Conservation (phyloP, 2,113 vertebrate genomes). For the Solenodon paradoxus region DNA sequence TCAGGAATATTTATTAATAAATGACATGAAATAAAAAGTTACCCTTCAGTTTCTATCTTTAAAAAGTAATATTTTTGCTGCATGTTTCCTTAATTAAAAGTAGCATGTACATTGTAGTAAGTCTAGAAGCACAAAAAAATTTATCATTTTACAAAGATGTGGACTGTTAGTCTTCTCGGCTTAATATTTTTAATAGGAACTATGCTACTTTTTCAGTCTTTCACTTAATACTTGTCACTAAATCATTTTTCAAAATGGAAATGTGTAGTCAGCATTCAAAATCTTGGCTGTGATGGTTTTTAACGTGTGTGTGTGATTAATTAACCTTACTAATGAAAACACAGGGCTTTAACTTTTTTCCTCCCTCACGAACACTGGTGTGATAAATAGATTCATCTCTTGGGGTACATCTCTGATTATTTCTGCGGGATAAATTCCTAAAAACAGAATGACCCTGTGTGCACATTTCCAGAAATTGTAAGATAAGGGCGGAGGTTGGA, state of each 20-base stretch:
- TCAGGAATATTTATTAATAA: neutral
- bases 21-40: neutral
- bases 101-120: neutral
- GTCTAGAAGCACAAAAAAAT: neutral
- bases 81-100: neutral
- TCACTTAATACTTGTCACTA: neutral
- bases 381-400: neutral
- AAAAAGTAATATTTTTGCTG: neutral
- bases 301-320: neutral
- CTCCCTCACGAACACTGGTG: neutral
- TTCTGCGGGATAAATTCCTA: neutral
- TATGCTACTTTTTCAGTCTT: neutral
- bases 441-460: neutral
- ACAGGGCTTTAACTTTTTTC: neutral
- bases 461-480: neutral
- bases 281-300: neutral
- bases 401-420: neutral
- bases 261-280: neutral
- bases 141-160: neutral
- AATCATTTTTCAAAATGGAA: neutral
- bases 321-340: neutral
- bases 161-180: neutral
- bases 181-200: neutral
- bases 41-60: neutral
- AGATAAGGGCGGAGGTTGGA: neutral